phyloP scores from a whole-genome alignment of 2,888 invertebrate genomes.

The Nemurella pictetii region DNA sequence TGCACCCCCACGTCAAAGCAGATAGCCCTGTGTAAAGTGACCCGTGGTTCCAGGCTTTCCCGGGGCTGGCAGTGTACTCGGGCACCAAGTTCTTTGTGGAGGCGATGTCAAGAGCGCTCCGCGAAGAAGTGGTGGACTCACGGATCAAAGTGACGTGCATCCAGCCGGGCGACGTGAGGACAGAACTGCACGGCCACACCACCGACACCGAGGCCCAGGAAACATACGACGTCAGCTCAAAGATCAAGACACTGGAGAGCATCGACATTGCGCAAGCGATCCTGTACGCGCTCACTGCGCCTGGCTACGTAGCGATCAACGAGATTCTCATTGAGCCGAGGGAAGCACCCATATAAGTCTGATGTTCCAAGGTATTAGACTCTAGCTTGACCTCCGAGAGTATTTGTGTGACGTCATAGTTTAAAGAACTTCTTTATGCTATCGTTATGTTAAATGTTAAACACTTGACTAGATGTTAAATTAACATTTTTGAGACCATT shows the following conservation, averaged over 20 bases:
- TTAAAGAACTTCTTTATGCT: no score
- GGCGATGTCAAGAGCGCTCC: constrained; percentile 43
- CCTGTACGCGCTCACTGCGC: constrained; percentile 45
- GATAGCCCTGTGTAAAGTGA: no score
- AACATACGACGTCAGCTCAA: constrained; percentile 40
- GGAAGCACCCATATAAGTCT: constrained; percentile 43
- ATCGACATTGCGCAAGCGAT: constrained; percentile 45
- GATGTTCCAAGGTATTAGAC: neutral
- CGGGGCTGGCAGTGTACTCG: constrained; percentile 46
- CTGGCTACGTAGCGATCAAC: constrained; percentile 45
- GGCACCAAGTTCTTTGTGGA: constrained; percentile 46
- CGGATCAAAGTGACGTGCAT: constrained; percentile 45
- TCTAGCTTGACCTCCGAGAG: neutral
- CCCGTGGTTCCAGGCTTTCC: constrained; percentile 44
- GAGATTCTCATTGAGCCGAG: constrained; percentile 46
- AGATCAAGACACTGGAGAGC: constrained; percentile 43
- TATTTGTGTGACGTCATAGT: no score
- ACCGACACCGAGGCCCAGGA: constrained; percentile 43
- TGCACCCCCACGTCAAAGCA: no score
- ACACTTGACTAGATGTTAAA: no score
- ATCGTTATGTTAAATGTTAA: neutral
- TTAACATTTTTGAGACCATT: no score
- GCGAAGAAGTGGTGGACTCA: constrained; percentile 43
- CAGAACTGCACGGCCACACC: constrained; percentile 43
- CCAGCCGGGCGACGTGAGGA: constrained; percentile 45